These are phyloP conservation scores for Ceratina calcarata DNA, from an alignment of 1,140 invertebrate genomes.

Conservation along the genomic window DNA sequence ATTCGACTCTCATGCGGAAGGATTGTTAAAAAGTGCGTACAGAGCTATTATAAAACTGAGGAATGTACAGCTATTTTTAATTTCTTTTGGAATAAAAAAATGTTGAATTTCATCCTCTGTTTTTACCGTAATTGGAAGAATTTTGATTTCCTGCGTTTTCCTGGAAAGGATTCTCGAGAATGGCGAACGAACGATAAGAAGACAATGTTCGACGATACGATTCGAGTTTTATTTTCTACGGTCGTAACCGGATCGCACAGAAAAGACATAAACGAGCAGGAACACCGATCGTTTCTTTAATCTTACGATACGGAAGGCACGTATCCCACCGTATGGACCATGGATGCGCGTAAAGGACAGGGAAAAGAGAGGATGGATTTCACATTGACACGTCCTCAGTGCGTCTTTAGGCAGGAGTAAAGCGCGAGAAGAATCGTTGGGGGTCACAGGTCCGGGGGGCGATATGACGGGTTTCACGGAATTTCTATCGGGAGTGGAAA, in stretches of 20 bases:
- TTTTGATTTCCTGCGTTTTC: neutral
- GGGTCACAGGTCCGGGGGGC: too few relatives aligned
- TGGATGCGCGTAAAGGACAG: too few relatives aligned
- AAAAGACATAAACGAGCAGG: neutral
- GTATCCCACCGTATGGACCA: neutral
- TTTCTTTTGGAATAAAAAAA: too few relatives aligned
- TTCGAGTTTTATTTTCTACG: neutral
- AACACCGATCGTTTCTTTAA: neutral
- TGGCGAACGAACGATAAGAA: neutral
- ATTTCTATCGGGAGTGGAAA: conserved; percentile 35
- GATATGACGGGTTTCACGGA: conserved; percentile 1
- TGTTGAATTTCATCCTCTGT: neutral
- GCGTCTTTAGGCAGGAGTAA: neutral
- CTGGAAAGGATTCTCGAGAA: neutral
- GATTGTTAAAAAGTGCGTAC: too few relatives aligned
- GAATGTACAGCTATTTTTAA: too few relatives aligned
- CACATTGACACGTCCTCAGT: neutral
- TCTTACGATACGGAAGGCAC: too few relatives aligned
- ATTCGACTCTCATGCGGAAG: too few relatives aligned
- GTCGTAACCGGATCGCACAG: neutral
- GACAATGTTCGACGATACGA: neutral
- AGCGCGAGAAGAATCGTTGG: neutral
- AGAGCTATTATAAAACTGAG: too few relatives aligned
- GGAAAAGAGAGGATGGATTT: neutral
- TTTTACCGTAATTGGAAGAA: too few relatives aligned